Conservation (phyloP, 2,888 invertebrate genomes). For the Leucania comma region DNA sequence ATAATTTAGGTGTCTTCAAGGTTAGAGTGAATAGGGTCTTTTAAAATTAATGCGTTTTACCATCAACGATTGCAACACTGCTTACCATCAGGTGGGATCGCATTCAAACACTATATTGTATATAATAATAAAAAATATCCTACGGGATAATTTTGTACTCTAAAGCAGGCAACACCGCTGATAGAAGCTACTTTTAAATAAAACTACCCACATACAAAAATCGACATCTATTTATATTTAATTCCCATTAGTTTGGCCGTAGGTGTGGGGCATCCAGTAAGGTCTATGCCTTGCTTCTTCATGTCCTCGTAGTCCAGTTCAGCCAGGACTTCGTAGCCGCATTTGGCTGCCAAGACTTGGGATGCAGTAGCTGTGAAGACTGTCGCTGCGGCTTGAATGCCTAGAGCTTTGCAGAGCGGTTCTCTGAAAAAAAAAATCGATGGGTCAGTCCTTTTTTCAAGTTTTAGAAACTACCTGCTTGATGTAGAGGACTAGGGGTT, state of each 20-base stretch:
- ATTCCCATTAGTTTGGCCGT: slow-evolving; percentile 79
- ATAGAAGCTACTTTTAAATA: not conserved
- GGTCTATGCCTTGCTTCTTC: slow-evolving; percentile 73
- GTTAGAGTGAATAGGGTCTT: too few relatives aligned
- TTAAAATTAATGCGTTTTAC: too few relatives aligned
- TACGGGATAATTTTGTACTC: too few relatives aligned
- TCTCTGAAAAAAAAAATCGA: slow-evolving; percentile 68
- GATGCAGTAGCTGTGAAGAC: slow-evolving; percentile 82
- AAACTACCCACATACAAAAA: slow-evolving; percentile 16
- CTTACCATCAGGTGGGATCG: too few relatives aligned
- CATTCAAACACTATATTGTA: too few relatives aligned
- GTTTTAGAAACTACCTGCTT: too few relatives aligned
- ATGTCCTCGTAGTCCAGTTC: slow-evolving; percentile 76
- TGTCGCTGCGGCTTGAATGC: slow-evolving; percentile 74
- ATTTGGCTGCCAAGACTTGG: slow-evolving; percentile 80
- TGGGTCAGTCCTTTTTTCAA: not conserved
- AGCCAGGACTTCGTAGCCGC: slow-evolving; percentile 75
- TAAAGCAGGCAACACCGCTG: too few relatives aligned
- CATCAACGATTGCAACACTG: too few relatives aligned
- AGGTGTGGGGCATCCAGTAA: slow-evolving; percentile 67
- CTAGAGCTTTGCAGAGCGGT: slow-evolving; percentile 75
- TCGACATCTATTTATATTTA: slow-evolving; percentile 58
- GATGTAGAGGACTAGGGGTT: too few relatives aligned
- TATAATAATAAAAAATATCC: too few relatives aligned
- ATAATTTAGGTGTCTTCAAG: too few relatives aligned